These are phyloP conservation scores for Drosophila ustulata DNA, from an alignment of 2,888 invertebrate species.

Conservation along the genomic window DNA sequence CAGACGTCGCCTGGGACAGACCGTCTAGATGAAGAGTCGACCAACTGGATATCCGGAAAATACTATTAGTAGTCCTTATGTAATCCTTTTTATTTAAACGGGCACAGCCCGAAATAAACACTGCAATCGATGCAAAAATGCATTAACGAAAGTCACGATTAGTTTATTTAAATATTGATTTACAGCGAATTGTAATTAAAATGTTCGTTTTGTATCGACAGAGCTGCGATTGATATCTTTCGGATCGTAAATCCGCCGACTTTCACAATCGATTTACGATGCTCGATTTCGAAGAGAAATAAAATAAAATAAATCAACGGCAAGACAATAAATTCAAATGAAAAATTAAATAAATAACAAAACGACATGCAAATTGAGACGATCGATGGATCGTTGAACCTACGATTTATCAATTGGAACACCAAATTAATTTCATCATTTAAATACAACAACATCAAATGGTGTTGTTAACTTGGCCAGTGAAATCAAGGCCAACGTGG, in stretches of 20 bases:
- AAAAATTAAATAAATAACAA: slow-evolving; percentile 38
- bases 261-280: slow-evolving; percentile 41
- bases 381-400: slow-evolving; percentile 37
- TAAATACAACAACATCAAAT: neutral
- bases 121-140: slow-evolving; percentile 26
- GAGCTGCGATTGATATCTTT: slow-evolving; percentile 12
- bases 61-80: neutral
- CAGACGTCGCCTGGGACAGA: slow-evolving; percentile 18
- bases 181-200: neutral
- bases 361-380: slow-evolving; percentile 41
- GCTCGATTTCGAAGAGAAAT: slow-evolving; percentile 1
- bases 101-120: slow-evolving; percentile 5
- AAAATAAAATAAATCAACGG: slow-evolving; percentile 18
- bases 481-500: slow-evolving; percentile 19
- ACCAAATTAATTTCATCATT: slow-evolving; percentile 17
- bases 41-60: neutral
- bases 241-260: slow-evolving; percentile 38
- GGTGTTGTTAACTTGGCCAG: slow-evolving; percentile 6
- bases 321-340: slow-evolving; percentile 33
- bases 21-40: neutral
- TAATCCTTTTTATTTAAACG: neutral
- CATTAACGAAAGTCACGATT: slow-evolving; percentile 1
- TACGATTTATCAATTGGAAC: slow-evolving; percentile 36
- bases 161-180: neutral
- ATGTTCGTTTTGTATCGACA: slow-evolving; percentile 4